Evolutionary conservation across 2,888 invertebrate genomes (phyloP).

Genomic region (Endotricha flammealis): DNA sequence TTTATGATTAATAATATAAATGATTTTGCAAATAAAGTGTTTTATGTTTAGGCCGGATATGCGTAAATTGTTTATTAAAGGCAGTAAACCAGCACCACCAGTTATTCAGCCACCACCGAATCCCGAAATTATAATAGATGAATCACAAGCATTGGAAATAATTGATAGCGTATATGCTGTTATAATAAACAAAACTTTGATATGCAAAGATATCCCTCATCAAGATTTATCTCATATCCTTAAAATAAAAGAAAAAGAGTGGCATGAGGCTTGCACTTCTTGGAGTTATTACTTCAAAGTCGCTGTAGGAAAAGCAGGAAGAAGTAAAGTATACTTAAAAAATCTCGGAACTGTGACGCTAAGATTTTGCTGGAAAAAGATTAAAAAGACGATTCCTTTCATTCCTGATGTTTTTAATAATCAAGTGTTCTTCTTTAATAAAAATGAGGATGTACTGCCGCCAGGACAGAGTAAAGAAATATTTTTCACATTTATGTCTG

Average conservation of each 20-base stretch:
- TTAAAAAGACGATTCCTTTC: conserved; percentile 42
- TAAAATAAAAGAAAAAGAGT: conserved; percentile 33
- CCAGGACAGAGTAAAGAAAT: conserved; percentile 69
- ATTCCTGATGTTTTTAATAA: conserved; percentile 46
- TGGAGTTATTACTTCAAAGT: conserved; percentile 69
- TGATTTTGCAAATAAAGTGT: conserved; percentile 2
- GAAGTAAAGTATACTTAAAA: conserved; percentile 56
- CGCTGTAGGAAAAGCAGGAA: conserved; percentile 43
- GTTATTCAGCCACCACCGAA: conserved; percentile 36
- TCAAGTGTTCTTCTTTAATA: conserved; percentile 77
- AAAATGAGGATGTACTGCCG: conserved; percentile 69
- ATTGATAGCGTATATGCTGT: conserved; percentile 35
- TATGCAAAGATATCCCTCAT: conserved; percentile 41
- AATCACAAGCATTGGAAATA: conserved; percentile 9
- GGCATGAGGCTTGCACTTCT: conserved; percentile 42
- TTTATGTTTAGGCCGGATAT: conserved; percentile 46
- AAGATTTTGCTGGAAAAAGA: conserved; percentile 69
- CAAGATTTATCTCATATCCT: conserved; percentile 32
- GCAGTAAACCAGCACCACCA: conserved; percentile 41
- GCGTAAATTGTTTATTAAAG: conserved; percentile 45
- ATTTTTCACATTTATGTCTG: conserved; percentile 66
- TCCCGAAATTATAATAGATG: conserved; percentile 37
- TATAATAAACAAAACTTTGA: conserved; percentile 55
- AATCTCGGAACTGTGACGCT: conserved; percentile 72
- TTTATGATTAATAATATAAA: conserved; percentile 2